phyloP scores from a whole-genome alignment of 2,797 vertebrate genomes.

The Oreortyx pictus region DNA sequence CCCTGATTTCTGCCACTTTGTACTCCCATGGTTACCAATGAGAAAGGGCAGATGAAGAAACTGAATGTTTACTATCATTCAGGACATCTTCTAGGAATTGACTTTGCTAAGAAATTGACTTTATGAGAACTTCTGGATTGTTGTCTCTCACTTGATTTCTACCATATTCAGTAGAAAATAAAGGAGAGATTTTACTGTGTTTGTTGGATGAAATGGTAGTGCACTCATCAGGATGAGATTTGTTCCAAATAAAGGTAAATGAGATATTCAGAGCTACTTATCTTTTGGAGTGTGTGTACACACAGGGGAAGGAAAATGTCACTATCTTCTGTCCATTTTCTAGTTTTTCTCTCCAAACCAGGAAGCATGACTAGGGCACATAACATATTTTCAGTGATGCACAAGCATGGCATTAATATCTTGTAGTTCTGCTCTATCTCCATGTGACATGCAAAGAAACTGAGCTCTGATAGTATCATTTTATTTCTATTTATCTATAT shows the following conservation, averaged over 20 bases:
- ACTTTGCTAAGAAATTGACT: not conserved
- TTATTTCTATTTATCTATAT: constrained; percentile 13
- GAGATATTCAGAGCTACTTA: not conserved
- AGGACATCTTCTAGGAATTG: not conserved
- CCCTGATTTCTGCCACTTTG: not conserved
- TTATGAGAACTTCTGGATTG: not conserved
- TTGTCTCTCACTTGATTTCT: not conserved
- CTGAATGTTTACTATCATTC: not conserved
- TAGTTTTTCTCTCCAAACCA: not conserved
- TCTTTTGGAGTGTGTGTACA: not conserved
- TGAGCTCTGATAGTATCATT: not conserved
- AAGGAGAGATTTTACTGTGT: not conserved
- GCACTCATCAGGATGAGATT: not conserved
- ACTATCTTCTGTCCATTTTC: not conserved
- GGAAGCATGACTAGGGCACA: not conserved
- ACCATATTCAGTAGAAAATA: not conserved
- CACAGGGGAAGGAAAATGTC: not conserved
- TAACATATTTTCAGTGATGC: not conserved
- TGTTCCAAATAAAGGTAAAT: not conserved
- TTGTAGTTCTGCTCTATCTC: not conserved
- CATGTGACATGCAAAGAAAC: not conserved
- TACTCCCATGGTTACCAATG: not conserved
- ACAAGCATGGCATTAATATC: not conserved
- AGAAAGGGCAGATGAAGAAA: not conserved
- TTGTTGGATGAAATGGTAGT: not conserved